A percentile compares a stretch with the other conserved stretches of the same genome.
These are phyloP conservation scores for Florisuga fusca DNA, from an alignment of 2,797 vertebrate species.

Conservation along the genomic window DNA sequence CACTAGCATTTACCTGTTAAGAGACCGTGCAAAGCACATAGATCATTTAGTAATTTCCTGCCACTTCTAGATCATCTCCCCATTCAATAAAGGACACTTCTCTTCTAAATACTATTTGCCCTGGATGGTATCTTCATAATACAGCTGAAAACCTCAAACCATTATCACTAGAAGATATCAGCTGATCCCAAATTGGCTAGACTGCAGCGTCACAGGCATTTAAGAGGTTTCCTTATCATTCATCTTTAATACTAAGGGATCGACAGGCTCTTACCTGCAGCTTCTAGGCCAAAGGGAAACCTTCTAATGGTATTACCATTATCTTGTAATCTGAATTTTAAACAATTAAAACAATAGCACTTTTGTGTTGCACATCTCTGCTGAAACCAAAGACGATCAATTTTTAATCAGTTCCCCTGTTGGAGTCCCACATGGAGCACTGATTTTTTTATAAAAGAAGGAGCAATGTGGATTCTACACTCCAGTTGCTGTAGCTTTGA, in stretches of 20 bases:
- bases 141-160: conserved; percentile 68
- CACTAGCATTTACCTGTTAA: background rate
- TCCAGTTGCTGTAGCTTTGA: background rate
- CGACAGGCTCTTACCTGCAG: conserved; percentile 66
- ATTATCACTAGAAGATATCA: conserved; percentile 70
- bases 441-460: background rate
- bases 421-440: background rate
- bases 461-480: background rate
- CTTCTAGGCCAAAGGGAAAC: conserved; percentile 42
- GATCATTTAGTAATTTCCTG: conserved; percentile 60
- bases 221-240: conserved; percentile 68
- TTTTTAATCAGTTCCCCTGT: background rate
- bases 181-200: conserved; percentile 59
- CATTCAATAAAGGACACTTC: conserved; percentile 52
- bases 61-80: conserved; percentile 47
- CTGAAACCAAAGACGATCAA: conserved; percentile 2
- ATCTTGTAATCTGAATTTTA: conserved; percentile 75
- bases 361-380: background rate
- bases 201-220: conserved; percentile 43
- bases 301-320: conserved; percentile 64
- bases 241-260: conserved; percentile 63
- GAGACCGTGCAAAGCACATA: background rate
- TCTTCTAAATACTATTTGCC: conserved; percentile 55
- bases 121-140: conserved; percentile 63
- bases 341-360: conserved; percentile 65